These are phyloP conservation scores for Nannospalax galili DNA, from an alignment of 2,113 vertebrate genomes.

Conservation along the genomic window DNA sequence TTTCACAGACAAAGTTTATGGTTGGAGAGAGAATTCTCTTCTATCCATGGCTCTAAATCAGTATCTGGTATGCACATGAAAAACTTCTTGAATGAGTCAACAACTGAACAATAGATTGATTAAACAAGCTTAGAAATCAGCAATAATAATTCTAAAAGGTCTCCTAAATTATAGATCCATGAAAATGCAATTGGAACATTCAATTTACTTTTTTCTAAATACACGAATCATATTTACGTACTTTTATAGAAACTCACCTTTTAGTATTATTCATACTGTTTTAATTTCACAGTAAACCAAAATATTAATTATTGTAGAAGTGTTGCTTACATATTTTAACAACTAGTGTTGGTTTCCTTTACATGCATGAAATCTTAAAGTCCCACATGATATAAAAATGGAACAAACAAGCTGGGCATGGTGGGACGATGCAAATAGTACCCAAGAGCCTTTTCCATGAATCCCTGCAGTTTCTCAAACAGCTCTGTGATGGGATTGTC, in stretches of 20 bases:
- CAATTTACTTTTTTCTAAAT: not conserved
- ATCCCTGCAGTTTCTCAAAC: not conserved
- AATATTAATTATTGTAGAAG: conserved; percentile 10
- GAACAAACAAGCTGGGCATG: no score
- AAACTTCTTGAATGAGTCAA: not conserved
- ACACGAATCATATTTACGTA: not conserved
- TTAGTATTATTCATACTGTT: not conserved
- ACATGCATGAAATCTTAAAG: not conserved
- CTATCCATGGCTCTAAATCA: not conserved
- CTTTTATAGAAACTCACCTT: not conserved
- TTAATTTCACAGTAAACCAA: conserved; percentile 13
- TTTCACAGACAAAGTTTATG: not conserved
- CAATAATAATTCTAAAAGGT: conserved; percentile 16
- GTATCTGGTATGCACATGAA: not conserved
- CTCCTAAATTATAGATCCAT: not conserved
- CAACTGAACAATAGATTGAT: not conserved
- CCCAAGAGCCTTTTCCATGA: not conserved
- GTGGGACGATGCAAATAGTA: not conserved
- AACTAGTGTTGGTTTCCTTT: not conserved
- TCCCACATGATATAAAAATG: not conserved
- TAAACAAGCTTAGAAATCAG: not conserved
- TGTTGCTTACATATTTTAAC: not conserved
- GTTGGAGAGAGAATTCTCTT: not conserved
- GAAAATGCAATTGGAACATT: not conserved
- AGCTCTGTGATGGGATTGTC: not conserved